A percentile compares a stretch with the other conserved stretches of the same genome.
Evolutionary conservation across 92 coral and sea anemone genomes (phyloP).

Genomic region (Palythoa heliodiscus): DNA sequence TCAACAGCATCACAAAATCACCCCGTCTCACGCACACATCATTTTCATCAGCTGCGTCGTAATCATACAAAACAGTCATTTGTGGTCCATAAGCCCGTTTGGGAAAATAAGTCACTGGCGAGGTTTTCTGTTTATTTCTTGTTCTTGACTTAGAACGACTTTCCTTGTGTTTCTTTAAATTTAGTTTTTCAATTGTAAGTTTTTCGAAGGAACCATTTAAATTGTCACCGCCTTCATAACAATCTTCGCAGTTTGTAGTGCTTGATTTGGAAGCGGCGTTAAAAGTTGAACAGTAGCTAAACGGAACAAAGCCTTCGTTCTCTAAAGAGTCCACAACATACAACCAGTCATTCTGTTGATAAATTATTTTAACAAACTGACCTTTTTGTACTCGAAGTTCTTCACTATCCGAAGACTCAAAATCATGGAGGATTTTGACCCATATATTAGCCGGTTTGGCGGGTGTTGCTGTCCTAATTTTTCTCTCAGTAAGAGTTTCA

Average conservation of each 20-base stretch:
- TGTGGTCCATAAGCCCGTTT: slow-evolving; percentile 87
- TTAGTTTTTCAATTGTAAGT: slow-evolving; percentile 40
- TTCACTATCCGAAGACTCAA: slow-evolving; percentile 65
- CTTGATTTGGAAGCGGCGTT: slow-evolving; percentile 61
- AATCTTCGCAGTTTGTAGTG: slow-evolving; percentile 73
- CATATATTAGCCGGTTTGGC: slow-evolving; percentile 81
- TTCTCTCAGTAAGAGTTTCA: slow-evolving; percentile 67
- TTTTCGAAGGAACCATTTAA: slow-evolving; percentile 52
- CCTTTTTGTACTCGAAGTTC: slow-evolving; percentile 77
- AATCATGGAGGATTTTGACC: slow-evolving; percentile 66
- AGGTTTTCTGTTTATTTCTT: slow-evolving; percentile 44
- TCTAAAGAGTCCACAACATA: slow-evolving; percentile 77
- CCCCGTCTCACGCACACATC: slow-evolving; percentile 81
- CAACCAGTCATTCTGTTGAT: slow-evolving; percentile 84
- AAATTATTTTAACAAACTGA: slow-evolving; percentile 66
- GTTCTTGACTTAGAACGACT: slow-evolving; percentile 26
- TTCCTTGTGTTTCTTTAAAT: slow-evolving; percentile 36
- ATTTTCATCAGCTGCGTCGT: slow-evolving; percentile 76
- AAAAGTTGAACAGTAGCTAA: slow-evolving; percentile 65
- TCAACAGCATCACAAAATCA: slow-evolving; percentile 79
- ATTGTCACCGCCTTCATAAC: slow-evolving; percentile 65
- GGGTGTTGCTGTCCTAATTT: slow-evolving; percentile 65
- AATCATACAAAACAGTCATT: slow-evolving; percentile 75
- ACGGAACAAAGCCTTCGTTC: slow-evolving; percentile 79
- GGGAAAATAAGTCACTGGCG: slow-evolving; percentile 74